phyloP scores from a whole-genome alignment of 2,113 vertebrate species.

The Chionodraco myersi region DNA sequence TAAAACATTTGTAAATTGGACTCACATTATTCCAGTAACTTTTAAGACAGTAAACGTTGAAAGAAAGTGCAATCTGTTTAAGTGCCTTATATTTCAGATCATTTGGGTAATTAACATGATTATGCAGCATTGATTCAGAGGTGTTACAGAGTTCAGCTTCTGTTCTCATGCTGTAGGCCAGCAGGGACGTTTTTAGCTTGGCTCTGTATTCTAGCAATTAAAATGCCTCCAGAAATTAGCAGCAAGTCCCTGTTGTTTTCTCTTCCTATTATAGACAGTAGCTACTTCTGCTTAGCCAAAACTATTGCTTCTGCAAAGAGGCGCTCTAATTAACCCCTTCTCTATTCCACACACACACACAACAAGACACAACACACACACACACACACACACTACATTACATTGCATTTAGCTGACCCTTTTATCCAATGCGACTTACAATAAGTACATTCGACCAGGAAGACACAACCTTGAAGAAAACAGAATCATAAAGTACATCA shows the following conservation, averaged over 20 bases:
- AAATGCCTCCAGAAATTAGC: constrained; percentile 74
- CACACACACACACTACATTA: too few relatives aligned
- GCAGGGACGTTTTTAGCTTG: constrained; percentile 71
- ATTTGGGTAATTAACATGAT: background rate
- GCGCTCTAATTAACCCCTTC: constrained; percentile 47
- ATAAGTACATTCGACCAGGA: too few relatives aligned
- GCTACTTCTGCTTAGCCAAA: constrained; percentile 36
- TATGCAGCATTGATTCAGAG: constrained; percentile 23
- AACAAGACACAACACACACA: constrained; percentile 3
- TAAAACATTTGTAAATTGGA: constrained; percentile 1
- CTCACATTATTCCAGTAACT: background rate
- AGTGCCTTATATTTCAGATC: background rate
- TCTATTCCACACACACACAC: constrained; percentile 5
- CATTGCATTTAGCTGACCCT: too few relatives aligned
- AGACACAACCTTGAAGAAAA: too few relatives aligned
- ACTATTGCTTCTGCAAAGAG: constrained; percentile 32
- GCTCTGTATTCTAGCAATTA: constrained; percentile 75
- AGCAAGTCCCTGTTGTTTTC: constrained; percentile 70
- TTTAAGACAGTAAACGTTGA: background rate
- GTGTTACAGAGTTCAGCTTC: constrained; percentile 38
- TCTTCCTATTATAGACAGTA: constrained; percentile 59
- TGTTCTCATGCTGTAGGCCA: constrained; percentile 67
- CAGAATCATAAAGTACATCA: too few relatives aligned
- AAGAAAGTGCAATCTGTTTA: background rate
- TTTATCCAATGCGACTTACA: too few relatives aligned